phyloP scores from a whole-genome alignment of 2,888 invertebrate species.

The Campopleginae sp. region DNA sequence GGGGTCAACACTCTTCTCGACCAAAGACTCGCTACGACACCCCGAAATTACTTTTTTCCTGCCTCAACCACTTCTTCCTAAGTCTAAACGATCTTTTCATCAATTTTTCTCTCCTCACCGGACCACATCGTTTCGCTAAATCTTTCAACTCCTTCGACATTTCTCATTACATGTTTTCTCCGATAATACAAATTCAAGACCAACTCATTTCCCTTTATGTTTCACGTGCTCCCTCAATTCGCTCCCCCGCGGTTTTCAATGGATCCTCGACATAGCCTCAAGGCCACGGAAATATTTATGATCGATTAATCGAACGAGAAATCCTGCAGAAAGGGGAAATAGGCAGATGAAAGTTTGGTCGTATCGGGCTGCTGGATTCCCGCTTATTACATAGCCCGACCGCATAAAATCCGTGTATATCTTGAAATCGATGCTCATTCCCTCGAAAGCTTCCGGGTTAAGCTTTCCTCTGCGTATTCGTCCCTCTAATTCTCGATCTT shows the following conservation, averaged over 20 bases:
- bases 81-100: constrained; percentile 19
- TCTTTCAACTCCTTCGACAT: background rate
- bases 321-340: constrained; percentile 50
- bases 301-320: constrained; percentile 50
- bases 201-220: background rate
- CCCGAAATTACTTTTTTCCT: constrained; percentile 44
- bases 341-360: constrained; percentile 46
- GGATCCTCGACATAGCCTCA: background rate
- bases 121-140: background rate
- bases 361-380: constrained; percentile 47
- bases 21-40: constrained; percentile 30
- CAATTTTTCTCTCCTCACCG: background rate
- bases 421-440: constrained; percentile 55
- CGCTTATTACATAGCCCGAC: constrained; percentile 59
- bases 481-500: constrained; percentile 37
- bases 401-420: constrained; percentile 61
- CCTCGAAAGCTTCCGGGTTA: constrained; percentile 25
- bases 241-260: background rate
- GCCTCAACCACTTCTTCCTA: background rate
- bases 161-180: background rate
- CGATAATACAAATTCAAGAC: background rate
- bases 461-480: constrained; percentile 14
- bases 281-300: background rate
- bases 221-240: background rate
- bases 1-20: constrained; percentile 8